Evolutionary conservation across 2,888 invertebrate species (phyloP), one percentile per base, ranked within the genome.

Genomic region (Lepeophtheirus nordmannii): DNA sequence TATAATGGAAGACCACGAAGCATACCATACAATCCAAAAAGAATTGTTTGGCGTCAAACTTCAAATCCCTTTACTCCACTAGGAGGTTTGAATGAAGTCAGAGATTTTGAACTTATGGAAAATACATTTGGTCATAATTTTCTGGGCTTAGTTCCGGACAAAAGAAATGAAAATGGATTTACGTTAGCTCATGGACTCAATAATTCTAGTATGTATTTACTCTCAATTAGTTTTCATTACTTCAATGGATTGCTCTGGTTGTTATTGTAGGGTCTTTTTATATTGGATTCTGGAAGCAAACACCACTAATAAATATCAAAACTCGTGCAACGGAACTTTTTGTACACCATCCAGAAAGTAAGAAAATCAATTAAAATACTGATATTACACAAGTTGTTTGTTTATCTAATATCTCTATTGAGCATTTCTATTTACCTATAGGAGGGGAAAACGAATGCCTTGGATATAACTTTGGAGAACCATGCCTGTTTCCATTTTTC

Each of bases 401-500:
- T 30, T 30, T 30, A 7, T 30, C 7, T 30, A 30, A 30, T 30
- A 2, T 30, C 30, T 30, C 30, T 30, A 30, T 30, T 30, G 30
- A 30, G 7, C 30, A 30, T 30, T 30, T 30, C 2, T 7, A 30
- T 30, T 30, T 30, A 30, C 7, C 30, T 7, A 30, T 30, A 30
- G 30, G 30, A 30, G 30, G 2, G 30, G 53, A 5, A 17, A 8
- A 17, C 53, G 3, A 46, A 17, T 46, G 53, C 53, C 14, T 46
- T 46, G 53, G 53, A 46, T 46, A 46, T 17, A 46, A 46, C 53
- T n/a, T 17, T 46, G 53, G 53, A 46, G 53, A 46, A 8, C 53
- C 53, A 46, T 46, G 53, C 8, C 1, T 46, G 53, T 46, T 46
- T 8, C 53, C 53, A n/a, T 46, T 46, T 17, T 46, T 46, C 53